These are phyloP conservation scores for Fukomys damarensis DNA, from an alignment of 2,113 vertebrate species.

Conservation along the genomic window DNA sequence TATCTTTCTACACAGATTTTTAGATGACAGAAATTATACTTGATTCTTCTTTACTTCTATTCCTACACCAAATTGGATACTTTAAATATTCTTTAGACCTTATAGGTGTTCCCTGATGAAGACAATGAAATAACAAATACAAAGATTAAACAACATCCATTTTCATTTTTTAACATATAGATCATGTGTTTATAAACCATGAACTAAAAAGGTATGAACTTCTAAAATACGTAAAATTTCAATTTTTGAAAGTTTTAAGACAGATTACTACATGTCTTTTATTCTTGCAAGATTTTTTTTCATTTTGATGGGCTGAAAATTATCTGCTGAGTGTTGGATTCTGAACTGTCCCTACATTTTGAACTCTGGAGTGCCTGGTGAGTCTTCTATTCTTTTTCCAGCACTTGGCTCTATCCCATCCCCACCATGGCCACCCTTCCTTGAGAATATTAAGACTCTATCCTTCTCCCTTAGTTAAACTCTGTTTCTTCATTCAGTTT, in stretches of 20 bases:
- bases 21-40: neutral
- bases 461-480: no score
- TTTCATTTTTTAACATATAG: neutral
- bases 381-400: neutral
- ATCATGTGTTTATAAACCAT: neutral
- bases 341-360: neutral
- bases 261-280: neutral
- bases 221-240: neutral
- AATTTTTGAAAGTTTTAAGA: neutral
- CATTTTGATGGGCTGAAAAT: no score
- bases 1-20: neutral
- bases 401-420: fast-evolving
- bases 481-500: neutral
- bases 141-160: neutral
- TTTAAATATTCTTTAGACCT: neutral
- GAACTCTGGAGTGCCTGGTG: fast-evolving
- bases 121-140: neutral
- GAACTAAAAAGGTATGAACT: neutral
- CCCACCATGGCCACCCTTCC: neutral
- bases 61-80: neutral
- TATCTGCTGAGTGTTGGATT: neutral
- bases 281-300: neutral
- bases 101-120: neutral
- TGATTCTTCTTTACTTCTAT: neutral
- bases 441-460: neutral